phyloP scores from a whole-genome alignment of 2,797 vertebrate genomes.

The Esox lucius region DNA sequence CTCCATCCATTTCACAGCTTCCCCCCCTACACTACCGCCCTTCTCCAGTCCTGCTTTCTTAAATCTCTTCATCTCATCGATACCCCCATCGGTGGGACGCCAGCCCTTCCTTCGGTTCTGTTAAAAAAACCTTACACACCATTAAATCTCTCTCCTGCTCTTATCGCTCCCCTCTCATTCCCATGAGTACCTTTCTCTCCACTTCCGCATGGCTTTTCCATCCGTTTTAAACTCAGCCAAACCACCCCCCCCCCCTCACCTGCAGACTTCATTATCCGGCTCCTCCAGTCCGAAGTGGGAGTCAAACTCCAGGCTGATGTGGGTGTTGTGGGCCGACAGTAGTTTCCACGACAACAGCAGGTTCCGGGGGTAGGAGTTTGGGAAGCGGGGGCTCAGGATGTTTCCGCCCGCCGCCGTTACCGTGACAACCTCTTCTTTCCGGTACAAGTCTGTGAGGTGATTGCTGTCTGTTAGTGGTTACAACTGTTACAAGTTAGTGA shows the following conservation, averaged over 20 bases:
- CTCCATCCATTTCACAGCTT: slow-evolving; percentile 30
- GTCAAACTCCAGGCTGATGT: slow-evolving; percentile 91
- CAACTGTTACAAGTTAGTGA: slow-evolving; percentile 87
- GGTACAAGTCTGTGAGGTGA: slow-evolving; percentile 95
- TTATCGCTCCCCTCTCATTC: not conserved
- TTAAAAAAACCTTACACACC: not conserved
- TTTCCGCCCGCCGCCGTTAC: slow-evolving; percentile 79
- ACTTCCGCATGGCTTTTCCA: no score
- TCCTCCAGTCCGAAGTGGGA: slow-evolving; percentile 92
- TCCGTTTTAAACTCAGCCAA: not conserved
- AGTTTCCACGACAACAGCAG: slow-evolving; percentile 92
- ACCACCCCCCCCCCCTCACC: slow-evolving; percentile 71
- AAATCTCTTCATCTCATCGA: not conserved
- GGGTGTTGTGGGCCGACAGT: slow-evolving; percentile 80
- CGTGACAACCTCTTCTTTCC: slow-evolving; percentile 85
- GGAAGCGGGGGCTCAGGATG: slow-evolving; percentile 92
- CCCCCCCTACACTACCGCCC: slow-evolving; percentile 14
- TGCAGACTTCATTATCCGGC: slow-evolving; percentile 90
- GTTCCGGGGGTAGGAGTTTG: slow-evolving; percentile 91
- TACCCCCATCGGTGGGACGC: not conserved
- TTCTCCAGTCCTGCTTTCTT: not conserved
- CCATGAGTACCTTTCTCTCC: not conserved
- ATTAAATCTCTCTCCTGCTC: not conserved
- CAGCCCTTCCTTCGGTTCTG: not conserved
- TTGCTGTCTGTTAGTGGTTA: slow-evolving; percentile 92